phyloP scores from a whole-genome alignment of 2,888 invertebrate genomes.

The Lingula anatina region DNA sequence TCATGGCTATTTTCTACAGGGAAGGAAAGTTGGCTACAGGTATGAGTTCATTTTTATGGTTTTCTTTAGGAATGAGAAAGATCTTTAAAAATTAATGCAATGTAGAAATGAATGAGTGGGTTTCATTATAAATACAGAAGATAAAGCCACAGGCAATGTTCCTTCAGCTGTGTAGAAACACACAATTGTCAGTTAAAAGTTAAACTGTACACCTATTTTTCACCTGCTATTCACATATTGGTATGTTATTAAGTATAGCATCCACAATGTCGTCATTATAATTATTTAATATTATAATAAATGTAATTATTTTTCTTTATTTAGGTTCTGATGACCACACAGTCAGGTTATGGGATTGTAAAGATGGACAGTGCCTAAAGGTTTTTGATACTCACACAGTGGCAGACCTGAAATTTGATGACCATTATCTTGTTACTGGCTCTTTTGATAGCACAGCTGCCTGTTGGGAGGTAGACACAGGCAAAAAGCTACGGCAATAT shows the following conservation, averaged over 20 bases:
- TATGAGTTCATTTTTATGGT: slow-evolving; percentile 41
- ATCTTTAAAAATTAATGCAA: too few relatives aligned
- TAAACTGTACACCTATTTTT: too few relatives aligned
- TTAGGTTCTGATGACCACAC: slow-evolving; percentile 46
- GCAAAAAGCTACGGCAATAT: slow-evolving; percentile 21
- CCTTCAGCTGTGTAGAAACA: too few relatives aligned
- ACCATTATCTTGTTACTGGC: slow-evolving; percentile 33
- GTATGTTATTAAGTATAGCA: too few relatives aligned
- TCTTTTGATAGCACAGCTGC: slow-evolving; percentile 45
- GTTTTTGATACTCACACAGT: slow-evolving; percentile 37
- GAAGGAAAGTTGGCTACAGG: slow-evolving; percentile 39
- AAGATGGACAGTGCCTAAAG: slow-evolving; percentile 24
- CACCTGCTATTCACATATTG: too few relatives aligned
- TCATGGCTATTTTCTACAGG: slow-evolving; percentile 36
- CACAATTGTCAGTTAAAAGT: too few relatives aligned
- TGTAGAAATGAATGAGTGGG: too few relatives aligned
- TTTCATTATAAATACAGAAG: too few relatives aligned
- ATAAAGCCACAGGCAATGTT: slow-evolving; percentile 34
- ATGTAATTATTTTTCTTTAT: slow-evolving; percentile 3
- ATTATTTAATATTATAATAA: background rate
- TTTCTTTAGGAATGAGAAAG: slow-evolving; percentile 26
- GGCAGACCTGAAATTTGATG: slow-evolving; percentile 39
- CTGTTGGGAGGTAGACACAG: slow-evolving; percentile 36
- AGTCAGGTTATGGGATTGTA: slow-evolving; percentile 40
- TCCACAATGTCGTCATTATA: too few relatives aligned